Base-by-base conservation (phyloP, 2,888 invertebrate species). In the Agrotis puta region DNA sequence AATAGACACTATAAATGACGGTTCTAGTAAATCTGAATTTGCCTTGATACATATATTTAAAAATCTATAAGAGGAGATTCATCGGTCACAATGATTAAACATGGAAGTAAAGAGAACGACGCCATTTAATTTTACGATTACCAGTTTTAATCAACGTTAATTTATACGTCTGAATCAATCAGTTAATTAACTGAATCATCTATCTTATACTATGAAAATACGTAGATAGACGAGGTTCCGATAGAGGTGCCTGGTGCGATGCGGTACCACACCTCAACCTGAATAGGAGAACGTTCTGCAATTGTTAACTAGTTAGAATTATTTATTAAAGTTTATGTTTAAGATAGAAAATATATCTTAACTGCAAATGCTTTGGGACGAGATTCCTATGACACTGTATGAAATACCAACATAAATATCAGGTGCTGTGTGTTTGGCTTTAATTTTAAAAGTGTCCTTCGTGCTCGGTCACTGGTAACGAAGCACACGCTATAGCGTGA, bases 211-310 rank as follows among this genome's bases (percentile, higher is more conserved):
- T 57, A 66, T 27, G 39, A 64, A 61, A 61, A 69, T 62, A 71
- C 59, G 39, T 67, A 70, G 74, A 69, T 74, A 68, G 68, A 61
- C 74, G 63, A 61, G 16, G 58, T 47, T 69, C 76, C 76, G 70
- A 80, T 83, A 77, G 51, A 80, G 77, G 89, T 88, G 85, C 87
- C 87, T 80, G 87, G 86, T 62, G 83, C 88, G 70, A 78, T 71
- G 54, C 45, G 86, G 86, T 76, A 88, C 88, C 77, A 78, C 67
- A 70, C 64, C 64, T 66, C 71, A 78, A 84, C 77, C 64, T 78
- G 63, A 81, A 77, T 82, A 82, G 70, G 73, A 77, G 77, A 80
- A 79, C 54, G 63, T 81, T 74, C 71, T 79, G 75, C 83, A 77
- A 53, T 64, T 54, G 54, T 50, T 33, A 56, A 56, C 33, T 77